Evolutionary conservation across 2,113 vertebrate species (phyloP), one percentile per base, ranked within the genome.

Genomic region (Piaya cayana): DNA sequence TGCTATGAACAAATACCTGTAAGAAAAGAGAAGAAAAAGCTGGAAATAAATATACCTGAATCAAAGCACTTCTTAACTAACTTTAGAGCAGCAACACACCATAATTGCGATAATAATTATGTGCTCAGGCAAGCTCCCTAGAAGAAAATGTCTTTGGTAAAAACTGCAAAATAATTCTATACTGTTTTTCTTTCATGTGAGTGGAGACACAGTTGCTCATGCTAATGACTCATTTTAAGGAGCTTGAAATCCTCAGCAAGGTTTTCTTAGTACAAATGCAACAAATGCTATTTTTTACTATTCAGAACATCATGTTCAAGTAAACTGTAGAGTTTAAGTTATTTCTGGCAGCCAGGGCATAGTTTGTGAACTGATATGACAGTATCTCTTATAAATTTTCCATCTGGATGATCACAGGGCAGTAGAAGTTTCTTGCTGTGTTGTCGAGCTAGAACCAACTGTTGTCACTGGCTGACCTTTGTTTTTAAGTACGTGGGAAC

Each of bases 391-490:
- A 11, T 96, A 90, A 95, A 96, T 97, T 97, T 98, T 98, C 98
- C 96, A 96, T 97, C 97, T 94, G 91, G 97, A 84, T 87, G 88
- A 84, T 97, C 80, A 86, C 86, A 96, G 68, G 45, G 50, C 88
- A 90, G 56, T 82, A 95, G 87, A 93, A 94, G 90, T 93, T 97
- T 96, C 96, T 97, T 82, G 21, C 82, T 97, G 96, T 95, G 92
- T 88, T 96, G 76, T 93, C 82, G 80, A 92, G 80, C 95, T 96
- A 86, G 75, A 95, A 74, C 86, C 79, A 58, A 92, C 94, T 97
- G 96, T 96, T 97, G 95, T 97, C 91, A 91, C 97, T 98, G 97
- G 96, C 97, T 98, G 97, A 98, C 97, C 98, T 97, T 95, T 64
- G 49, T 81, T 94, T 95, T 47, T 82, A 91, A 97, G 97, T 97